A percentile compares a stretch with the other conserved stretches of the same genome.
These are phyloP conservation scores for Sphyrna mokarran DNA, from an alignment of 2,113 vertebrate species.

Conservation along the genomic window DNA sequence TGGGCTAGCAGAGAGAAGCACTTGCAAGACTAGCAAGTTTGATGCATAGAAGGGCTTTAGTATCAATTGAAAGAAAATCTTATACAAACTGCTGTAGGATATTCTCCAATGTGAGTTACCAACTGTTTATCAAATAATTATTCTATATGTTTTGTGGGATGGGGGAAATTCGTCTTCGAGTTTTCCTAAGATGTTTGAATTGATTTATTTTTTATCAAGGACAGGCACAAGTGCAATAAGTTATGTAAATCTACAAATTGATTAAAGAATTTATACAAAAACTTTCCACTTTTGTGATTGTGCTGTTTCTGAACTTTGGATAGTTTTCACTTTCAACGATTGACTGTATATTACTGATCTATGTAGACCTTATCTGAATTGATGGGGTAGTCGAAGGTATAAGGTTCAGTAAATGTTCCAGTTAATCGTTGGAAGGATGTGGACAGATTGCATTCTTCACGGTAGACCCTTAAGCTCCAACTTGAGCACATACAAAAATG, in stretches of 20 bases:
- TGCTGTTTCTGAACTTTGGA: neutral
- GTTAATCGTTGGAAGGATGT: neutral
- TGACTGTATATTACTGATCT: neutral
- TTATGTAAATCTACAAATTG: slow-evolving; percentile 36
- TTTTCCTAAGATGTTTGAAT: slow-evolving; percentile 19
- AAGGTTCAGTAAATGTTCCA: neutral
- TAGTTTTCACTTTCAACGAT: neutral
- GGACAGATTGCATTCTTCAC: neutral
- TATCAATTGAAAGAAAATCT: neutral
- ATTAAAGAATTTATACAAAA: slow-evolving; percentile 37
- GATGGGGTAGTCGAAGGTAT: neutral
- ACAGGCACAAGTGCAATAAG: slow-evolving; percentile 28
- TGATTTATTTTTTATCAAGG: slow-evolving; percentile 26
- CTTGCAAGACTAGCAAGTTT: neutral
- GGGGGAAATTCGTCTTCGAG: neutral
- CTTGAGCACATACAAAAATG: neutral
- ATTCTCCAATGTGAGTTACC: neutral
- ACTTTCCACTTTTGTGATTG: neutral
- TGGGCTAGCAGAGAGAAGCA: neutral
- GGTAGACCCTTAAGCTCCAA: neutral
- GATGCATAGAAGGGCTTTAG: neutral
- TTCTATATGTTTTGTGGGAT: neutral
- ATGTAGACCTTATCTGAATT: neutral
- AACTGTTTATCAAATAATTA: neutral
- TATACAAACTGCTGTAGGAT: neutral